Evolutionary conservation across 37 sponge, comb jelly and placozoan species (phyloP).

Genomic region (Cladorhizidae sp.): DNA sequence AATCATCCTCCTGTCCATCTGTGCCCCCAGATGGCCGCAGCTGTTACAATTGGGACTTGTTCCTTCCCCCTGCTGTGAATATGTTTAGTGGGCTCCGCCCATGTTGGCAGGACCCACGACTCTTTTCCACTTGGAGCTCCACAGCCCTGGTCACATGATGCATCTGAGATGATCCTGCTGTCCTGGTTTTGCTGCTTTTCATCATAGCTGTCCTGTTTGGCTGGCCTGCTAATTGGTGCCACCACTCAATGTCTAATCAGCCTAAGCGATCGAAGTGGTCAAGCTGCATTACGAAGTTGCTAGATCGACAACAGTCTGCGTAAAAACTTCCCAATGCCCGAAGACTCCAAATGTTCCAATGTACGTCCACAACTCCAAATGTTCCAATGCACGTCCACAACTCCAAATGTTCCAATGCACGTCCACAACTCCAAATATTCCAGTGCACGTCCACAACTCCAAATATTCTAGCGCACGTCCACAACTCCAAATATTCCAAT

Average conservation of each 20-base stretch:
- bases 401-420: too few relatives aligned
- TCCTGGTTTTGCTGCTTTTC: neutral
- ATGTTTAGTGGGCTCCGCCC: neutral
- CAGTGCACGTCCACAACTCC: too few relatives aligned
- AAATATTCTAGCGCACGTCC: too few relatives aligned
- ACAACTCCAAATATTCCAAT: too few relatives aligned
- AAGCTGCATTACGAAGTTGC: neutral
- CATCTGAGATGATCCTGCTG: neutral
- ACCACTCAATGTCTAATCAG: neutral
- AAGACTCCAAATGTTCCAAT: too few relatives aligned
- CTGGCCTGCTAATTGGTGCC: neutral
- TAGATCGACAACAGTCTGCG: too few relatives aligned
- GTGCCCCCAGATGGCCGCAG: conserved; percentile 42
- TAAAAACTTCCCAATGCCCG: too few relatives aligned
- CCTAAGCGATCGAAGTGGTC: neutral
- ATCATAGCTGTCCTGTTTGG: too few relatives aligned
- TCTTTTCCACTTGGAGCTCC: neutral
- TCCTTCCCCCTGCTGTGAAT: conserved; percentile 6
- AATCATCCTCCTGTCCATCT: conserved; percentile 11
- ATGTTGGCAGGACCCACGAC: conserved; percentile 2
- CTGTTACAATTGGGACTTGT: conserved; percentile 10
- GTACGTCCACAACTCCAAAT: too few relatives aligned
- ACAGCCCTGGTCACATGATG: neutral
- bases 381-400: too few relatives aligned
- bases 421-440: too few relatives aligned